A percentile compares a stretch with the other conserved stretches of the same genome.
These are phyloP conservation scores for Spinus pinus DNA, from an alignment of 2,797 vertebrate species.

Conservation along the genomic window DNA sequence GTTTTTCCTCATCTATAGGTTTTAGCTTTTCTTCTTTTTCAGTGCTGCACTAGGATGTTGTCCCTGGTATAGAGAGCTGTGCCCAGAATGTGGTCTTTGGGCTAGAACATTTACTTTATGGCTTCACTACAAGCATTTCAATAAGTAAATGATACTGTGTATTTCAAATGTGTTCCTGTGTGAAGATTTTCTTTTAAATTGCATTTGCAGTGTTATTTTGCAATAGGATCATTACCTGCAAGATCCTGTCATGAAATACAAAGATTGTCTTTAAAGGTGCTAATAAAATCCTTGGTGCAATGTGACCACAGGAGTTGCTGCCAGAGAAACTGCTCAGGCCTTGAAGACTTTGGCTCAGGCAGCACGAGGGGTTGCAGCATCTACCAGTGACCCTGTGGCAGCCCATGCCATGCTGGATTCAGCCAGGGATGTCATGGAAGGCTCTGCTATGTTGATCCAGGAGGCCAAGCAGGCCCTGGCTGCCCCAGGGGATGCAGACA, in stretches of 20 bases:
- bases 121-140: not conserved
- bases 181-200: not conserved
- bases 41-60: not conserved
- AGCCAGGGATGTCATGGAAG: constrained; percentile 96
- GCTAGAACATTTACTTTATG: not conserved
- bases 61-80: not conserved
- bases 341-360: constrained; percentile 94
- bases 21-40: not conserved
- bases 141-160: not conserved
- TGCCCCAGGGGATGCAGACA: constrained; percentile 93
- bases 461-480: constrained; percentile 95
- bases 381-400: constrained; percentile 87
- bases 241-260: not conserved
- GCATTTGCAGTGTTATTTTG: not conserved
- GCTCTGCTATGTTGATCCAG: constrained; percentile 95
- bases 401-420: constrained; percentile 95
- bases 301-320: constrained; percentile 86
- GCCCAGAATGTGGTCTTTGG: not conserved
- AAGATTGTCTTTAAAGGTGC: not conserved
- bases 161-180: not conserved
- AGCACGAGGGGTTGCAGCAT: constrained; percentile 93
- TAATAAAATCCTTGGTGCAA: not conserved
- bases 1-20: not conserved
- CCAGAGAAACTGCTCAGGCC: constrained; percentile 95
- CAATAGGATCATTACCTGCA: not conserved